A percentile compares a stretch with the other conserved stretches of the same genome.
phyloP scores from a whole-genome alignment of 2,113 vertebrate species.

The Mixornis gularis region DNA sequence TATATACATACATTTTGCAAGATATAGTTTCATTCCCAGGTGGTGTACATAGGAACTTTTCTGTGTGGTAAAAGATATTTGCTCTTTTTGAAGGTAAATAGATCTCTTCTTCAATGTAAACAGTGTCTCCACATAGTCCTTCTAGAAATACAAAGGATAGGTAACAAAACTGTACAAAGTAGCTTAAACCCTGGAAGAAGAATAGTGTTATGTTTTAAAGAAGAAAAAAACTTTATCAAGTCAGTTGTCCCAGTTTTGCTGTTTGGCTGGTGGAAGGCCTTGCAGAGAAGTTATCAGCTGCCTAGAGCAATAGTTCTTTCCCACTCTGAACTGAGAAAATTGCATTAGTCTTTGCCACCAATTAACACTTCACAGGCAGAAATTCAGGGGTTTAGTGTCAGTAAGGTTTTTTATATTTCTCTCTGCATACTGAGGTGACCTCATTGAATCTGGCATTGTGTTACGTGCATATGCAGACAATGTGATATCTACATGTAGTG shows the following conservation, averaged over 20 bases:
- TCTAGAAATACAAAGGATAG: neutral
- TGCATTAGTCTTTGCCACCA: neutral
- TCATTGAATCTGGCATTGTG: neutral
- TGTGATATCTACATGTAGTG: neutral
- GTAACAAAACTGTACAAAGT: neutral
- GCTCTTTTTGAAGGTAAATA: neutral
- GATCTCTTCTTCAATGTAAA: neutral
- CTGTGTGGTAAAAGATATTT: neutral
- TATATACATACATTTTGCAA: neutral
- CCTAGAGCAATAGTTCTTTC: neutral
- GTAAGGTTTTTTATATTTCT: neutral
- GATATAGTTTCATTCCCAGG: neutral
- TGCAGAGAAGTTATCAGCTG: neutral
- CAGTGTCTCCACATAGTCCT: rapidly evolving
- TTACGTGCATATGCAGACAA: neutral
- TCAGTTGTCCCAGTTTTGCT: neutral
- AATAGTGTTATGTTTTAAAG: neutral
- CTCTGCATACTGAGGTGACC: neutral
- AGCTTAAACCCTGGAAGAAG: neutral
- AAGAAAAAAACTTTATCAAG: neutral
- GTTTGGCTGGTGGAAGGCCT: neutral
- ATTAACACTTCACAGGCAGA: neutral
- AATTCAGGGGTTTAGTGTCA: neutral
- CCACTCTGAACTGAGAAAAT: neutral
- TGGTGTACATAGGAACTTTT: neutral